Evolutionary conservation across 2,888 invertebrate genomes (phyloP), one percentile per base, ranked within the genome.

Genomic region (Tenthredo notha): DNA sequence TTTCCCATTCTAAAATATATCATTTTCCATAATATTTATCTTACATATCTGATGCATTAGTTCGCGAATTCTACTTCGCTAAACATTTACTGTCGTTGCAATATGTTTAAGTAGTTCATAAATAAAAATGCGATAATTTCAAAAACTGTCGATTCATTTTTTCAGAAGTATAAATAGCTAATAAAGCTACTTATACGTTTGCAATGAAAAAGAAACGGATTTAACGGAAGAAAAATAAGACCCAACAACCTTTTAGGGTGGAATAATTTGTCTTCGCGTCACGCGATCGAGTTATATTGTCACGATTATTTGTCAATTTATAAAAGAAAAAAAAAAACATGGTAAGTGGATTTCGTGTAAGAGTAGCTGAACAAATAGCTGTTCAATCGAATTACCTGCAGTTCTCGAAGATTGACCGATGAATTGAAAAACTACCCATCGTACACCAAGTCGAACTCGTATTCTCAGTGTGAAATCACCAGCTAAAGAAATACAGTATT

Each of bases 401-500:
- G 25, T 61, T 61, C 61, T 25, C 25, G 25, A 40, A 37, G 70
- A 40, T 72, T 33, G 70, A 40, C 37, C 70, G n/a, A 72, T 72
- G 37, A 72, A 72, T 72, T 40, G 37, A 72, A 72, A 72, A 72
- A 72, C 40, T 33, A 72, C n/a, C 9, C 37, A 40, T n/a, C 33
- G 10, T 72, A n/a, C 5, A n/a, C 33, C 7, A 5, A 72, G n/a
- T 72, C 40, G 70, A 33, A 40, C 40, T 40, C 70, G 70, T 72
- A 40, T 61, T 61, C 61, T 10, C 61, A 25, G 25, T 12, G 61
- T 25, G 61, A 61, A 61, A 61, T 61, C 61, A 61, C 61, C 61
- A 61, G 25, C 61, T 12, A 61, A 61, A 61, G 37, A 72, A 72
- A 37, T 40, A 72, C 70, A n/a, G 70, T 72, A 72, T 72, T 72